Base-by-base conservation (phyloP, 2,113 vertebrate species). In the Panthera tigris region DNA sequence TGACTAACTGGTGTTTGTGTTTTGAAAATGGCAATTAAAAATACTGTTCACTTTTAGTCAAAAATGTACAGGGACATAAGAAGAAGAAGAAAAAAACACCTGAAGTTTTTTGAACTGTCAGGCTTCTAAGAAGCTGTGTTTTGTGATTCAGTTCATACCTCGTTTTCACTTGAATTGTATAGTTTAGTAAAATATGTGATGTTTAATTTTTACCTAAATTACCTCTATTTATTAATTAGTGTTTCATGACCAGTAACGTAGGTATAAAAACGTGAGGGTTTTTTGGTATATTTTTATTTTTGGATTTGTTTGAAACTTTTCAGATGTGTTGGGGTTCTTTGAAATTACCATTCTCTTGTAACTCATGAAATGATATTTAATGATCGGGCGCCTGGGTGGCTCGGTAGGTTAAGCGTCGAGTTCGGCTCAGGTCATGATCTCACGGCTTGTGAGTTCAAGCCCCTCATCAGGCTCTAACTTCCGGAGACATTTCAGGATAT, bases 1-100 rank as follows among this genome's bases (percentile, higher is more conserved):
- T n/a, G 13, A 86, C 21, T 23, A 87, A 68, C 25, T 89, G 19
- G 18, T 93, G 1, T 89, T 93, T 89, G 23, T 92, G 10, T 95
- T 95, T 97, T 97, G 79, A 61, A 90, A 92, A 73, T 96, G 89
- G 23, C 55, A 96, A 52, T 19, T 89, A 71, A 93, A 95, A 91
- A 61, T 87, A 15, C 48, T 86, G 45, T 93, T 94, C 33, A 50
- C 41, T 92, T 93, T 95, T 13, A 48, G 5, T 71, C 10, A 94
- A 61, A 94, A 92, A 68, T 91, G 14, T 96, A 3, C 7, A 84
- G n/a, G 25, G 8, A 92, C 25, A 14, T 80, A 57, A 88, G 48
- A 18, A 89, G 14, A 66, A 66, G 7, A 45, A 90, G 50, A 48
- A 33, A 45, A 7, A n/a, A 55, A 48, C 7, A n/a, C 19, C 45